Base-by-base conservation (phyloP, 2,888 invertebrate genomes). In the Tetrapedia diversipes region DNA sequence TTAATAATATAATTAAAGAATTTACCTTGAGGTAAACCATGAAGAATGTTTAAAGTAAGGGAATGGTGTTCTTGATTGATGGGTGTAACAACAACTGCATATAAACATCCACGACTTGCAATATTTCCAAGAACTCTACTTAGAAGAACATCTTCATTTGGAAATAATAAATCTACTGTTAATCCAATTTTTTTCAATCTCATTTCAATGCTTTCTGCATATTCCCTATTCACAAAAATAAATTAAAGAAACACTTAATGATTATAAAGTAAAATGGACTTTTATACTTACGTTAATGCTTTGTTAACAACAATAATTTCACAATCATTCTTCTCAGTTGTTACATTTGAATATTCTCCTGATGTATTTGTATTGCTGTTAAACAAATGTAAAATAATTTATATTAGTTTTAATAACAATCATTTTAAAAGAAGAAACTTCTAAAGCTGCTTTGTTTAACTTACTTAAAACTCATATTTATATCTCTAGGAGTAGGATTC, bases 221-320 rank as follows among this genome's bases (percentile, higher is more conserved):
- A 98, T 87, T 96, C 95, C 67, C 97, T 96, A 90, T 27, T 88
- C 43, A n/a, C 11, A 53, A 60, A 66, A 45, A 67, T 10, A 49
- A 29, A 49, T 64, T 72, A 34, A 7, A 27, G 56, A 63, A 45
- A 39, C n/a, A 47, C 47, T 43, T 14, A 54, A n/a, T 19, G 8
- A 19, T 45, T 4, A 89, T 89, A 75, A 27, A 39, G 63, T 88
- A 77, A 45, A 51, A 56, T 65, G 56, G 2, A 27, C 47, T 56
- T 70, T 22, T 68, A 59, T 73, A 93, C 95, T 94, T 93, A 97
- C 97, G 97, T 96, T 64, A 97, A 94, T 8, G 93, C 92, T 90
- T 96, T 96, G 57, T 96, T 95, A 4, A 97, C 95, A 3, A 97
- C 97, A 86, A 98, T 97, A 66, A 98, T 97, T 92, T 98, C 97